Percentiles rank a stretch among this genome's conserved stretches.
These are phyloP conservation scores for Coleophora deauratella DNA, from an alignment of 2,888 invertebrate species.

Conservation along the genomic window DNA sequence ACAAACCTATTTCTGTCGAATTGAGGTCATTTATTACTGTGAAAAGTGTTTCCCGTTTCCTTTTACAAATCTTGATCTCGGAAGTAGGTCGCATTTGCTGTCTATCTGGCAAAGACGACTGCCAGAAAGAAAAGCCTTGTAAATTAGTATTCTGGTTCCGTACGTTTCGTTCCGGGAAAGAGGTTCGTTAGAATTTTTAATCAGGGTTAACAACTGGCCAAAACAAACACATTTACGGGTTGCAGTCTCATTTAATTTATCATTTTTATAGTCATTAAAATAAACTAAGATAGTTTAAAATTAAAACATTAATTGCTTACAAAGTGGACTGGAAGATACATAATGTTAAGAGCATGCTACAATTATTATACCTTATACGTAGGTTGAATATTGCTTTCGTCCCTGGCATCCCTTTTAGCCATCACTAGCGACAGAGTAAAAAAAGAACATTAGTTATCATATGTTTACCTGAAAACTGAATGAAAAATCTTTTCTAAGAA, in stretches of 20 bases:
- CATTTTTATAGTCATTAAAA: slow-evolving; percentile 54
- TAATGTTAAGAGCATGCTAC: slow-evolving; percentile 51
- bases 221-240: slow-evolving; percentile 22
- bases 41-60: no score
- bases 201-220: not conserved
- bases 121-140: not conserved
- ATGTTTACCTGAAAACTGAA: no score
- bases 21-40: no score
- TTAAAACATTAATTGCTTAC: slow-evolving; percentile 67
- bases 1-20: no score
- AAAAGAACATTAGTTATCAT: no score
- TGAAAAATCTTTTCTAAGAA: no score
- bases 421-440: no score
- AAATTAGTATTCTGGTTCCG: slow-evolving; percentile 7
- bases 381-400: slow-evolving; percentile 30
- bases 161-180: not conserved
- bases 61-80: slow-evolving; percentile 1
- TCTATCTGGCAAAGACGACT: not conserved
- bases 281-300: slow-evolving; percentile 68
- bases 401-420: slow-evolving; percentile 22
- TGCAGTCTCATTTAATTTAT: slow-evolving; percentile 72
- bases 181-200: slow-evolving; percentile 1
- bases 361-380: slow-evolving; percentile 31
- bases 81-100: slow-evolving; percentile 3
- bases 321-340: slow-evolving; percentile 57